Evolutionary conservation across 23 tunicate species (phyloP), one percentile per base, ranked within the genome.

Genomic region (Halocynthia aurantium): DNA sequence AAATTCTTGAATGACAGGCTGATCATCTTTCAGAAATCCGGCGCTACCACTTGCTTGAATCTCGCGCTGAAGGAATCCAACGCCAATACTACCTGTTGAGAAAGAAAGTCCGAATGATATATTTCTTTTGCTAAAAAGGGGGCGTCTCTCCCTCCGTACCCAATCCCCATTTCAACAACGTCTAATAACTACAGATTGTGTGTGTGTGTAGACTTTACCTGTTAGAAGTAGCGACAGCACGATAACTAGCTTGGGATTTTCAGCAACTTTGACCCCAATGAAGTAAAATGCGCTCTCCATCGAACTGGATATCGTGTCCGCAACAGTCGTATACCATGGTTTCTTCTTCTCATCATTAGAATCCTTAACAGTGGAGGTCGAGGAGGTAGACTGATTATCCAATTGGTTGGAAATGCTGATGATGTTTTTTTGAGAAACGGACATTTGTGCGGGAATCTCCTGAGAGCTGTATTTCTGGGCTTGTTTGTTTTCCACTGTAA

Each of bases 231-330:
- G 31, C 70, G 70, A 65, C n/a, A 65, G 19, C 10, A 65, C n/a
- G 9, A 65, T 65, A 9, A 65, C 70, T 0, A 65, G 9, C n/a
- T 65, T 65, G 49, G 70, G 70, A 15, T 15, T 65, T 11, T 49
- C 31, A 9, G 49, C 70, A 10, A 65, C 70, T 65, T 65, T 40
- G 1, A 65, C 70, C 31, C 70, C 70, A 0, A 65, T 9, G 6
- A 40, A 65, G 70, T 65, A 65, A 65, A 65, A 65, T 15, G n/a
- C 70, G 31, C 31, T 65, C 31, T 65, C 70, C n/a, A 65, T 9
- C 31, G 70, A 20, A 9, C 49, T 20, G 10, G 70, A 65, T 9
- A 65, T 65, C n/a, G 70, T 49, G 19, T 65, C 70, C 0, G 70
- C 6, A 20, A 65, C 31, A 5, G 22, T 65, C 31, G 13, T 49